Evolutionary conservation across 2,113 vertebrate genomes (phyloP).

Genomic region (Cyanoramphus novaezelandiae): DNA sequence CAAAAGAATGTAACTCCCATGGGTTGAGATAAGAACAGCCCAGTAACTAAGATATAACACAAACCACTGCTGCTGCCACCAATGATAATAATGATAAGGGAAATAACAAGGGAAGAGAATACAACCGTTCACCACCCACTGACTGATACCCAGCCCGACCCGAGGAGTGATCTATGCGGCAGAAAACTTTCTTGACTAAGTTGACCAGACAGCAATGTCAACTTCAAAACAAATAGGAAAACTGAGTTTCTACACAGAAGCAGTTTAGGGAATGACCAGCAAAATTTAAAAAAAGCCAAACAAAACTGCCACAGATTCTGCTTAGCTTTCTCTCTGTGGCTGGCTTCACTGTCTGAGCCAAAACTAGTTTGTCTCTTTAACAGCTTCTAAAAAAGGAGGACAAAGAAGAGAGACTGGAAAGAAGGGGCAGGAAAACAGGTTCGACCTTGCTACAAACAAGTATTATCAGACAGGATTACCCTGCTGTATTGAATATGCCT

Average conservation of each 20-base stretch:
- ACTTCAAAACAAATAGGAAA: background rate
- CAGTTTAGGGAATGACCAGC: background rate
- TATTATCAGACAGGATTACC: background rate
- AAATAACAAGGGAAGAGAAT: too few relatives aligned
- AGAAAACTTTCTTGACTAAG: background rate
- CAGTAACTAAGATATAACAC: too few relatives aligned
- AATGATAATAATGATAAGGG: too few relatives aligned
- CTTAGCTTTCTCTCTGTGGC: background rate
- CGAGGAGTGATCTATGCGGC: accelerated
- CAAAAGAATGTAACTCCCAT: too few relatives aligned
- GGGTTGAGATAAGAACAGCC: too few relatives aligned
- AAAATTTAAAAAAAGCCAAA: background rate
- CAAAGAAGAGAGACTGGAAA: background rate
- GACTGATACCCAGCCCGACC: too few relatives aligned
- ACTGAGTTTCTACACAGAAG: background rate
- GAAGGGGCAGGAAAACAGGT: background rate
- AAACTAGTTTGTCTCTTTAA: background rate
- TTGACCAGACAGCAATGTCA: background rate
- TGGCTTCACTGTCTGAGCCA: background rate
- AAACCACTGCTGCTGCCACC: too few relatives aligned
- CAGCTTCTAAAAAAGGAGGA: background rate
- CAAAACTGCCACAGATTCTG: background rate
- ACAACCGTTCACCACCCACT: too few relatives aligned
- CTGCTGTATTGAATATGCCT: background rate
- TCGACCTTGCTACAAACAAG: background rate